phyloP scores from a whole-genome alignment of 2,113 vertebrate genomes.

The Probosciger aterrimus region DNA sequence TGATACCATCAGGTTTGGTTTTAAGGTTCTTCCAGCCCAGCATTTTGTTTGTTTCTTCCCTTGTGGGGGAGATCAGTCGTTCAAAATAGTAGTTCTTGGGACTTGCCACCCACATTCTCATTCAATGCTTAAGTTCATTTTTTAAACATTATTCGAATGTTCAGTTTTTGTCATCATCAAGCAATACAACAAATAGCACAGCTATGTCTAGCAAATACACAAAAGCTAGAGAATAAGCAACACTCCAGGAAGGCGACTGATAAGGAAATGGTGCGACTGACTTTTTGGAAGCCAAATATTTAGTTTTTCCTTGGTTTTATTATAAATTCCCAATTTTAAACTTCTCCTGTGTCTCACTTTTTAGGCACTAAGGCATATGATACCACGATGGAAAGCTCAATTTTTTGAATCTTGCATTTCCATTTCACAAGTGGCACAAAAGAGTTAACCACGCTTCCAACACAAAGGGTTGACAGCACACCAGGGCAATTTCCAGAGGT shows the following conservation, averaged over 20 bases:
- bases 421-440: accelerated
- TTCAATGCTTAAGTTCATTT: neutral
- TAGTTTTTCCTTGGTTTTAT: neutral
- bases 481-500: neutral
- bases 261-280: accelerated
- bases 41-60: neutral
- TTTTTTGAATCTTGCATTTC: neutral
- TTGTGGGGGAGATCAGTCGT: neutral
- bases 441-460: accelerated
- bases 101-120: neutral
- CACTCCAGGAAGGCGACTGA: accelerated
- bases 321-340: neutral
- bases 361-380: accelerated
- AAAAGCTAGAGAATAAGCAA: neutral
- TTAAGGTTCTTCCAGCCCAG: neutral
- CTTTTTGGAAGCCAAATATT: neutral
- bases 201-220: neutral
- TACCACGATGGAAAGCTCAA: neutral
- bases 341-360: neutral
- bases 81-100: neutral
- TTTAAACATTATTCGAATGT: neutral
- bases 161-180: neutral
- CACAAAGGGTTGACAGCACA: accelerated
- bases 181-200: neutral
- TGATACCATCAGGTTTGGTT: neutral